These are phyloP conservation scores for Elgaria multicarinata DNA, from an alignment of 2,113 vertebrate genomes.

Conservation along the genomic window DNA sequence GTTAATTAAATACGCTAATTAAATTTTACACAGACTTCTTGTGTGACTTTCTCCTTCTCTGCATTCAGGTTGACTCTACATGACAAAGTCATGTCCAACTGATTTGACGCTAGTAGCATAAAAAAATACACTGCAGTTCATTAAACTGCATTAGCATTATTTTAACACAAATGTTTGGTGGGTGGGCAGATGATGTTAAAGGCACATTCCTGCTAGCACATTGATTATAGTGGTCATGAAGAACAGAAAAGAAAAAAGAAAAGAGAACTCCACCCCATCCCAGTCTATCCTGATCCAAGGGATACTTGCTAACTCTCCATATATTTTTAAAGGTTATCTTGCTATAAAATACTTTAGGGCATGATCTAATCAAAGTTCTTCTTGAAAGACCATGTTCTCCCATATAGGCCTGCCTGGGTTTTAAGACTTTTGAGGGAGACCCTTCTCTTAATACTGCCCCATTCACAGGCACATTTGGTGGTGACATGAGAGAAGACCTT, in stretches of 20 bases:
- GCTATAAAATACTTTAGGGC: background rate
- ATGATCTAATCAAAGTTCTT: background rate
- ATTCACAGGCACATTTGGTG: too few species aligned
- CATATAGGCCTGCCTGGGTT: too few species aligned
- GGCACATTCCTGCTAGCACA: background rate
- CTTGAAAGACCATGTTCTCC: background rate
- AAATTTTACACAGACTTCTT: slow-evolving; percentile 66
- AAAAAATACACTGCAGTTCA: slow-evolving; percentile 54
- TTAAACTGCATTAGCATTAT: slow-evolving; percentile 16
- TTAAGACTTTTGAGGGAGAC: too few species aligned
- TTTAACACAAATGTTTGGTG: slow-evolving; percentile 37
- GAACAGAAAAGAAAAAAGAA: too few species aligned
- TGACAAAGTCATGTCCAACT: slow-evolving; percentile 16
- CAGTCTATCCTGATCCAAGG: background rate
- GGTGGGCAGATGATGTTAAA: background rate
- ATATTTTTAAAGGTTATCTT: background rate
- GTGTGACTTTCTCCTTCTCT: slow-evolving; percentile 49
- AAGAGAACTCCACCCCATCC: too few species aligned
- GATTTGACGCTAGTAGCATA: slow-evolving; percentile 51
- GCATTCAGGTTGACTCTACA: slow-evolving; percentile 62
- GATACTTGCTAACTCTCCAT: background rate
- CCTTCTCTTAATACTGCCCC: background rate
- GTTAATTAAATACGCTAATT: slow-evolving; percentile 72
- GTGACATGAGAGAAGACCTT: too few species aligned
- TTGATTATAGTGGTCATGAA: background rate